Evolutionary conservation across 1,140 invertebrate genomes (phyloP).

Genomic region (Heliconius eleuchia): DNA sequence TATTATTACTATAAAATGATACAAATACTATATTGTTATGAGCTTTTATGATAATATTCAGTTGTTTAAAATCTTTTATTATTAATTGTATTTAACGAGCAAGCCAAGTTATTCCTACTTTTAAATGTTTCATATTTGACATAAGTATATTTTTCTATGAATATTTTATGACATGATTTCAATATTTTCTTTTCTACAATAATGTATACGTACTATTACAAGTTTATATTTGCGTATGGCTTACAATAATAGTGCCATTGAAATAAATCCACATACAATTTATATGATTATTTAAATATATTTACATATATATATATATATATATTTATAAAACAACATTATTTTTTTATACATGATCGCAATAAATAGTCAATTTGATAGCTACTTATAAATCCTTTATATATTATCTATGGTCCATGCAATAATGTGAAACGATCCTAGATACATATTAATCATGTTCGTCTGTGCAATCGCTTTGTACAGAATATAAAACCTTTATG

Average conservation of each 20-base stretch:
- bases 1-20: constrained; percentile 10
- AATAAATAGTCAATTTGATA: constrained; percentile 47
- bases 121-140: constrained; percentile 1
- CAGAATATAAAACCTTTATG: constrained; percentile 59
- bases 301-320: constrained; percentile 21
- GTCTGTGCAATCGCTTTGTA: constrained; percentile 63
- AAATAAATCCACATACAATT: not conserved
- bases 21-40: constrained; percentile 15
- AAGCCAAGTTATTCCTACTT: constrained; percentile 6
- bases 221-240: constrained; percentile 1
- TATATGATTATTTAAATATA: constrained; percentile 19
- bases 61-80: constrained; percentile 4
- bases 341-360: constrained; percentile 34
- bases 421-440: constrained; percentile 28
- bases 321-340: constrained; percentile 2
- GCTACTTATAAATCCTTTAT: constrained; percentile 28
- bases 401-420: constrained; percentile 32
- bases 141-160: constrained; percentile 6
- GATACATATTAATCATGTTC: constrained; percentile 51
- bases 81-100: constrained; percentile 4
- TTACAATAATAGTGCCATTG: not conserved
- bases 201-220: not conserved
- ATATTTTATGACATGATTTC: not conserved
- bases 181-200: not conserved
- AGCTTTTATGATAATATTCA: constrained; percentile 21